Evolutionary conservation across 2,113 vertebrate species (phyloP), one percentile per base, ranked within the genome.

Genomic region (Phalacrocorax aristotelis): DNA sequence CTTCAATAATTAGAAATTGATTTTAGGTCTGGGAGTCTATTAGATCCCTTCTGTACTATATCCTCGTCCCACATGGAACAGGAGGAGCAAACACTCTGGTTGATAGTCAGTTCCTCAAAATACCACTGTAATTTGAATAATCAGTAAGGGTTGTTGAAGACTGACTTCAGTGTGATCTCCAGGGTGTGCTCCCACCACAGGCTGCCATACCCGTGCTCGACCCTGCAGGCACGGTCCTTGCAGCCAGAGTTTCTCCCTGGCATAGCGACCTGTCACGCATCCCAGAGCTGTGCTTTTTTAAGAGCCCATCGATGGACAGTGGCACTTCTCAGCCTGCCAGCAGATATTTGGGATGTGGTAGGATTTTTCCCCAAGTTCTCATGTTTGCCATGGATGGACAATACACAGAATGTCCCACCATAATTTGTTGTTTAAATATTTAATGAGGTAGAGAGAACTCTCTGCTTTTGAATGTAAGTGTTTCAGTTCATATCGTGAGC

Each of bases 211-310:
- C 65, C 0, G 20, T 30, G 68, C 72, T 80, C 0, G 0, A 21
- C 36, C 58, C 79, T 72, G n/a, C 46, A 65, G 54, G 42, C 48
- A 40, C 30, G 81, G 34, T 7, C 36, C 46, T 17, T 30, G 49
- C 54, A 7, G 26, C 4, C 7, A 51, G 78, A 66, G 10, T 8
- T 65, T 65, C 13, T 58, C 40, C 34, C 25, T 54, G 79, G 5
- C 25, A 4, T 5, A 1, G 17, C 3, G 7, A 52, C 27, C 8
- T 0, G 8, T 40, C 40, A 38, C 5, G 13, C 0, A 2, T 77
- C 54, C 36, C 52, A 60, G 48, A 51, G 19, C 48, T 46, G 40
- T 7, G 42, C 12, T 62, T 36, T 65, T 65, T 4, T 1, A 40
- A 21, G 38, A 71, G 11, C 26, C 16, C 55, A 12, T 60, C 3